Conservation (phyloP, 2,888 invertebrate species). For the Xylota sylvarum region DNA sequence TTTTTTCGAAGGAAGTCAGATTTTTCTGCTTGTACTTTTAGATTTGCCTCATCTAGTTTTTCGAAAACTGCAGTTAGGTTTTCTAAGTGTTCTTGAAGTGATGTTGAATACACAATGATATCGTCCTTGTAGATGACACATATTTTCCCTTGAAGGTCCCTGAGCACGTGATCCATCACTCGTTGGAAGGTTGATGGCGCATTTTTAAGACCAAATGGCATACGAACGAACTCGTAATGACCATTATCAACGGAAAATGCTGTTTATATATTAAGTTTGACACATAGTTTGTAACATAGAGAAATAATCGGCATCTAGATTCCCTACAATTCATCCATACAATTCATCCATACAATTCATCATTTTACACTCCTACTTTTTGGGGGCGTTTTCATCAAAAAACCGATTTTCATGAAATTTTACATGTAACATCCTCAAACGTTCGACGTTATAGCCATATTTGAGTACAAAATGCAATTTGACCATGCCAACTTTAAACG, state of each 20-base stretch:
- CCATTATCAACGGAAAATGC: slow-evolving; percentile 22
- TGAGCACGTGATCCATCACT: slow-evolving; percentile 77
- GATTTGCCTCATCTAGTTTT: background rate
- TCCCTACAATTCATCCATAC: no score
- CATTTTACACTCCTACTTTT: no score
- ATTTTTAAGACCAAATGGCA: slow-evolving; percentile 29
- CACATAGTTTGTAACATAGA: no score
- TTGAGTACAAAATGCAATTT: no score
- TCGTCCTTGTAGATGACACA: slow-evolving; percentile 73
- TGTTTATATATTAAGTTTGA: no score
- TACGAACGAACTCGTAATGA: slow-evolving; percentile 28
- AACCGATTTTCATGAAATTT: no score
- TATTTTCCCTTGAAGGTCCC: slow-evolving; percentile 74
- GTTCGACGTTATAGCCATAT: no score
- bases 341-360: no score
- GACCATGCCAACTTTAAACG: no score
- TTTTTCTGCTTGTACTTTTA: slow-evolving; percentile 21
- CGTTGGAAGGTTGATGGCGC: slow-evolving; percentile 53
- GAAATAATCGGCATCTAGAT: no score
- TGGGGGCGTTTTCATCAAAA: no score
- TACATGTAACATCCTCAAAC: no score
- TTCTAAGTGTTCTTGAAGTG: slow-evolving; percentile 43
- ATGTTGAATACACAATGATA: slow-evolving; percentile 43
- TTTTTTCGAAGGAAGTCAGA: background rate
- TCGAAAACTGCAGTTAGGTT: background rate